A percentile compares a stretch with the other conserved stretches of the same genome.
Conservation (phyloP, 2,113 vertebrate species). For the Gobio gobio region DNA sequence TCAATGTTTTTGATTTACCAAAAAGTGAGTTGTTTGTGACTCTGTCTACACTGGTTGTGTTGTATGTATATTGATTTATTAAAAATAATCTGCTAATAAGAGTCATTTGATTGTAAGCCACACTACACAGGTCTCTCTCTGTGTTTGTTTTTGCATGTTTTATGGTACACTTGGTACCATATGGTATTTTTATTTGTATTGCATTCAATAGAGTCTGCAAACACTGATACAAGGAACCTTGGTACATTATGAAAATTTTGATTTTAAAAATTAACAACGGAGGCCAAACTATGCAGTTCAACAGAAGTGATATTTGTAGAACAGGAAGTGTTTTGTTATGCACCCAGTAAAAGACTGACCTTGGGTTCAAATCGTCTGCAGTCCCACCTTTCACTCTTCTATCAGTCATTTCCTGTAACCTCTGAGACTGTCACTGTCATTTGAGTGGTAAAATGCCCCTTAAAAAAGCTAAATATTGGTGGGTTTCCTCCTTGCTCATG, state of each 20-base stretch:
- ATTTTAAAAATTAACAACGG: neutral
- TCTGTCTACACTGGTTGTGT: neutral
- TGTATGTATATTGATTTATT: neutral
- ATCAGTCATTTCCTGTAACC: constrained; percentile 1
- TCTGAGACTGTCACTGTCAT: neutral
- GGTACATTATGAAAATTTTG: neutral
- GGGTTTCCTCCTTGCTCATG: neutral
- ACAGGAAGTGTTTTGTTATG: neutral
- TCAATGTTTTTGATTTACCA: neutral
- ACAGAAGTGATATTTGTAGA: neutral
- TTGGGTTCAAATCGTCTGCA: constrained; percentile 2
- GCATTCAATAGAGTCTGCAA: neutral
- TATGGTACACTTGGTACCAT: neutral
- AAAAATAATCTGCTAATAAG: neutral
- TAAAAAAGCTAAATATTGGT: neutral
- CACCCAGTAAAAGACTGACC: neutral
- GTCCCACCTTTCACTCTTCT: neutral
- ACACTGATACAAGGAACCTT: neutral
- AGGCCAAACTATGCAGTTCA: neutral
- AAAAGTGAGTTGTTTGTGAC: too few species aligned
- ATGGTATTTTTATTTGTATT: neutral
- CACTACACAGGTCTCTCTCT: neutral
- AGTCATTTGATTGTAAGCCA: neutral
- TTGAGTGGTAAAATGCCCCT: neutral
- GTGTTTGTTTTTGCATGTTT: neutral